phyloP scores from a whole-genome alignment of 92 coral and sea anemone species.

The Heliopora coerulea region DNA sequence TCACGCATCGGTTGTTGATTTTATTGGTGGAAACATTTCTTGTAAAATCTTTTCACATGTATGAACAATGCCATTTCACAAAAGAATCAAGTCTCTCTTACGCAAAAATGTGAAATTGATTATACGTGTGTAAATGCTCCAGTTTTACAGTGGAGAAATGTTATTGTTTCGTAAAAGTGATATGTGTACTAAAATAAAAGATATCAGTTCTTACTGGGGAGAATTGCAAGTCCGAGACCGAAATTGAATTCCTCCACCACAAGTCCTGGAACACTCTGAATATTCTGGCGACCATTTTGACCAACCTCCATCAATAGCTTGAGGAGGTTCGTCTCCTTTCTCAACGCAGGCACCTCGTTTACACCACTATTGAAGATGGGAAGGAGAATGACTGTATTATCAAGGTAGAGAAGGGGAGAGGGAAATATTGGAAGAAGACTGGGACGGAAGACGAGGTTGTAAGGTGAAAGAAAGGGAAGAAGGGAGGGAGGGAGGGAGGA shows the following conservation, averaged over 20 bases:
- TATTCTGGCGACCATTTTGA: constrained; percentile 69
- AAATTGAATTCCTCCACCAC: constrained; percentile 88
- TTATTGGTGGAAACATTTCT: too few species aligned
- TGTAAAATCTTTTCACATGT: too few species aligned
- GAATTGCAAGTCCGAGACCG: constrained; percentile 71
- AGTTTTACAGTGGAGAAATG: too few species aligned
- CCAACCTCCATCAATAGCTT: constrained; percentile 85
- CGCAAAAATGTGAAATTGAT: too few species aligned
- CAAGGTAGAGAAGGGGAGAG: neutral
- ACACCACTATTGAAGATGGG: constrained; percentile 66
- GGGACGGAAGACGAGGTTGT: neutral
- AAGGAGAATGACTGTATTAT: neutral
- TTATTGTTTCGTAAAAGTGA: too few species aligned
- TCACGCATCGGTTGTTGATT: too few species aligned
- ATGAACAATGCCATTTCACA: too few species aligned
- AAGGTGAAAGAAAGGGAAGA: neutral
- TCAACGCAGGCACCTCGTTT: constrained; percentile 76
- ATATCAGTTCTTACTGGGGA: constrained; percentile 63
- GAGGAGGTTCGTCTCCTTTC: constrained; percentile 62
- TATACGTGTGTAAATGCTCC: too few species aligned
- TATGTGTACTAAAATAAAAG: too few species aligned
- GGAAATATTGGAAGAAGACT: neutral
- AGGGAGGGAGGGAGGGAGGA: neutral
- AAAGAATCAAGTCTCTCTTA: too few species aligned
- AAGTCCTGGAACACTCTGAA: constrained; percentile 76